Evolutionary conservation across 2,113 vertebrate genomes (phyloP), one percentile per base, ranked within the genome.

Genomic region (Hassar affinis): DNA sequence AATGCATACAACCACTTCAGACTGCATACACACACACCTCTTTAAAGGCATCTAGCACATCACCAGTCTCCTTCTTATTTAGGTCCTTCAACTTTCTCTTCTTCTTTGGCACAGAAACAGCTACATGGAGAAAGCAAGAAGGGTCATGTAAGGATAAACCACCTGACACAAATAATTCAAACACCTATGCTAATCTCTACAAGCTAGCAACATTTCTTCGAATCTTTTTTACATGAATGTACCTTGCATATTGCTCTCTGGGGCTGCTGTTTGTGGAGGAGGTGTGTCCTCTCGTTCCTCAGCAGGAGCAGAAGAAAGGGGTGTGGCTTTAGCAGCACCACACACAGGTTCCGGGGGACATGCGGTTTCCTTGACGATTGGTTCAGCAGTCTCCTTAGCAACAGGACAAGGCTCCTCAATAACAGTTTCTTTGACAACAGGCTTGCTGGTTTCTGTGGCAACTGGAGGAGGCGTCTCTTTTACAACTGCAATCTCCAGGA

Each of bases 1-100:
- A 7, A 59, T 25, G 10, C 20, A 45, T 3, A 69, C 38, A 45
- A 5, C 2, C 15, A 12, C 62, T 18, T 20, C 30, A 27, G 51
- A 2, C 3, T 30, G 42, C 30, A 59, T 38, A 25, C 20, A 79
- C 56, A 81, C 93, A 86, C 83, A 98, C 98, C 96, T 99, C 98
- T 90, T 97, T 99, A 90, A 99, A 99, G 86, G 97, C 97, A 94
- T 99, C 97, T 69, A 99, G 90, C 79, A 99, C 92, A 89, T 99
- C 97, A 84, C 98, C 98, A 3, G 95, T 92, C 87, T 98, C 96
- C 90, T 98, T 99, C 88, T 98, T 99, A 88, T 99, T 98, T 69
- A 98, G 92, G 61, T 98, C 97, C 93, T 96, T 99, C 92, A 98
- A 94, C 91, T 96, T 98, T 86, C 97, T 96, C 91, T 96, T 99